These are phyloP conservation scores for Amiota communis DNA, from an alignment of 2,888 invertebrate genomes.

Conservation along the genomic window DNA sequence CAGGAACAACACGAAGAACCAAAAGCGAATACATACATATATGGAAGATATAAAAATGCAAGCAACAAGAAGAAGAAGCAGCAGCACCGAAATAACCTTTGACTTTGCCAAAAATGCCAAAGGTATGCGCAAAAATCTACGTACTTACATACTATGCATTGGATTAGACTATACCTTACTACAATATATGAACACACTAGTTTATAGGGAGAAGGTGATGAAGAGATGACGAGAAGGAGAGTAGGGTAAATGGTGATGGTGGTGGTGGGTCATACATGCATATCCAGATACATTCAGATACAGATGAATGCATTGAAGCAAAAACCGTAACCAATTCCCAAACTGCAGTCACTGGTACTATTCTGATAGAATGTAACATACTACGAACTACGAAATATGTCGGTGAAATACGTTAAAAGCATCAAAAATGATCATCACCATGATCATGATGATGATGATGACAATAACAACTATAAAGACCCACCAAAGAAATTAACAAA, in stretches of 20 bases:
- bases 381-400: constrained; percentile 16
- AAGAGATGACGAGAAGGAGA: neutral
- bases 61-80: constrained; percentile 22
- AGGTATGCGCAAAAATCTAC: constrained; percentile 66
- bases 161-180: too few relatives aligned
- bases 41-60: constrained; percentile 40
- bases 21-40: constrained; percentile 36
- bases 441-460: too few relatives aligned
- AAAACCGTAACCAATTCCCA: constrained; percentile 57
- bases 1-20: constrained; percentile 53
- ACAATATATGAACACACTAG: constrained; percentile 8
- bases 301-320: constrained; percentile 33
- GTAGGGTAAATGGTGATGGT: neutral
- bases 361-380: too few relatives aligned
- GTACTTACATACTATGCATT: constrained; percentile 25
- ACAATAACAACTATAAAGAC: too few relatives aligned
- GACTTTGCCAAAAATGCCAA: constrained; percentile 64
- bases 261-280: neutral
- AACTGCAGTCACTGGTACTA: constrained; percentile 51
- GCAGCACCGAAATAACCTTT: constrained; percentile 50
- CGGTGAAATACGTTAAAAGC: constrained; percentile 30
- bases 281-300: too few relatives aligned
- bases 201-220: neutral
- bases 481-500: neutral
- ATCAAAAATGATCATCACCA: constrained; percentile 14